phyloP scores from a whole-genome alignment of 2,113 vertebrate genomes.

The Peromyscus leucopus region DNA sequence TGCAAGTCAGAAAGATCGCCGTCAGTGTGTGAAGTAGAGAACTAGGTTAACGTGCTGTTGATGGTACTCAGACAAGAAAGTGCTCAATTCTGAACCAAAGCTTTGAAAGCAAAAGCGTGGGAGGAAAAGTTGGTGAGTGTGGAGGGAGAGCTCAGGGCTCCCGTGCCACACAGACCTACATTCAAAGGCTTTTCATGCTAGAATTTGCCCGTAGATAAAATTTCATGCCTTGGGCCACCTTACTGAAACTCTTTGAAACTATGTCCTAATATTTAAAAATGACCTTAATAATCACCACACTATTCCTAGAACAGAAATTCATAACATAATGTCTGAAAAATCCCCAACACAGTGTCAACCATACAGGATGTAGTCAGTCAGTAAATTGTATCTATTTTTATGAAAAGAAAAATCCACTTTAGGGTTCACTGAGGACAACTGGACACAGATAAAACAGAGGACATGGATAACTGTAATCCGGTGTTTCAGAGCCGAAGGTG shows the following conservation, averaged over 20 bases:
- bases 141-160: background rate
- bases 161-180: background rate
- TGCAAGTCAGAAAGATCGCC: background rate
- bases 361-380: background rate
- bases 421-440: background rate
- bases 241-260: background rate
- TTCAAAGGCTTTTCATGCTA: background rate
- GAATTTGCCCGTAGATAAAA: background rate
- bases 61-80: background rate
- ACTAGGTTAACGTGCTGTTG: background rate
- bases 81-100: background rate
- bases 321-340: background rate
- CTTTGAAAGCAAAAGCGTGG: background rate
- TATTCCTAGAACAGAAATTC: background rate
- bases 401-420: background rate
- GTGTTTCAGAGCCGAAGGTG: background rate
- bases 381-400: background rate
- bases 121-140: background rate
- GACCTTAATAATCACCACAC: background rate
- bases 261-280: background rate
- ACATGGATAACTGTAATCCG: background rate
- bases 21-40: background rate
- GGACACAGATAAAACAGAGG: background rate
- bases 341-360: fast-evolving
- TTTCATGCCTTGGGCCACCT: background rate